Conservation (phyloP, 2,113 vertebrate genomes). For the Stercorarius parasiticus region DNA sequence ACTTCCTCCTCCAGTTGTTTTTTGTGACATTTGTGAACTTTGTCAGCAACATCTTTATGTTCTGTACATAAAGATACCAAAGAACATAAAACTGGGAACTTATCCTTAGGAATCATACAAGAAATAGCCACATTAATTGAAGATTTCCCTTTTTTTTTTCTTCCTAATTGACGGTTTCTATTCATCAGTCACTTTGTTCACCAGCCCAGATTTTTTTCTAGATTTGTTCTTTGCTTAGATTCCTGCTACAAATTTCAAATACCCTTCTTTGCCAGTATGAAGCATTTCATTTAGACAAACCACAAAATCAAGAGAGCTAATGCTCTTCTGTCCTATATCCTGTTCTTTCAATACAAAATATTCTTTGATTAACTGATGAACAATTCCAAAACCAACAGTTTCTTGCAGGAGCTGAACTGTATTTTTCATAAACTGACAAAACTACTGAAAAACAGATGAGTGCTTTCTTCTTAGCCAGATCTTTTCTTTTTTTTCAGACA, state of each 20-base stretch:
- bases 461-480: not conserved
- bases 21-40: not conserved
- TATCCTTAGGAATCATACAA: not conserved
- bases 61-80: not conserved
- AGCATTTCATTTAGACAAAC: not conserved
- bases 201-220: not conserved
- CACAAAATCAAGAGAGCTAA: not conserved
- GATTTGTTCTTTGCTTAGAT: not conserved
- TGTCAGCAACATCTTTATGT: not conserved
- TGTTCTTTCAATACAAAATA: not conserved
- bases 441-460: not conserved
- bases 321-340: not conserved
- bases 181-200: not conserved
- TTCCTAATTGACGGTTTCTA: not conserved
- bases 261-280: not conserved
- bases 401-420: not conserved
- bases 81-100: not conserved
- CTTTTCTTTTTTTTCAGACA: not conserved
- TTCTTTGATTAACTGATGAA: not conserved
- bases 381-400: not conserved
- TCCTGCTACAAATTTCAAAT: not conserved
- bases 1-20: not conserved
- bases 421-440: not conserved
- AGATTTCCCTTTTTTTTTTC: not conserved
- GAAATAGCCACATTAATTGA: not conserved